Evolutionary conservation across 2,888 invertebrate species (phyloP).

Genomic region (Thalpophila matura): DNA sequence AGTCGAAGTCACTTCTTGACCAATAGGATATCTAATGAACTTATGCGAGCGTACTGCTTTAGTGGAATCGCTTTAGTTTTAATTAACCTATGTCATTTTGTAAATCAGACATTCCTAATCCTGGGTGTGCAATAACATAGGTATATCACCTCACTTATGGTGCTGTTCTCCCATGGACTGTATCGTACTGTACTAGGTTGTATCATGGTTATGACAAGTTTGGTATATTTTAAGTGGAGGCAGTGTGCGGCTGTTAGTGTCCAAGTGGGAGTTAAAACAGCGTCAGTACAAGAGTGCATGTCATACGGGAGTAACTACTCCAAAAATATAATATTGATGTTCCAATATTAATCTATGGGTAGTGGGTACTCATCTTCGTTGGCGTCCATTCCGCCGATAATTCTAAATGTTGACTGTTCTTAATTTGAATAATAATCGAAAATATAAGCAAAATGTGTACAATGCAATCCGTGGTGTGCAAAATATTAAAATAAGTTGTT

Average conservation of each 20-base stretch:
- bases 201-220: accelerated
- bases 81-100: constrained; percentile 32
- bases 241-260: constrained; percentile 36
- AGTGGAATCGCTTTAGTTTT: constrained; percentile 24
- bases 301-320: accelerated
- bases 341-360: constrained; percentile 27
- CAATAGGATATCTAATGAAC: constrained; percentile 27
- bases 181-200: not conserved
- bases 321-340: not conserved
- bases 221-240: accelerated
- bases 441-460: too few relatives aligned
- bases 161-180: not conserved
- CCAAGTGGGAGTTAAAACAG: constrained; percentile 27
- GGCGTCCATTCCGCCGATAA: constrained; percentile 26
- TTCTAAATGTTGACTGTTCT: too few relatives aligned
- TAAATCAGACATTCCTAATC: accelerated
- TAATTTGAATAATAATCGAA: too few relatives aligned
- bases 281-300: constrained; percentile 6
- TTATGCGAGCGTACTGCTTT: constrained; percentile 24
- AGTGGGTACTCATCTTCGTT: constrained; percentile 25
- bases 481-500: too few relatives aligned
- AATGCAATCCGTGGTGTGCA: too few relatives aligned
- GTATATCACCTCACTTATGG: not conserved
- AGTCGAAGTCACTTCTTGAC: constrained; percentile 23
- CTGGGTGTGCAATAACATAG: constrained; percentile 5